Conservation (phyloP, 2,888 invertebrate genomes). For the Rotaria macrura region DNA sequence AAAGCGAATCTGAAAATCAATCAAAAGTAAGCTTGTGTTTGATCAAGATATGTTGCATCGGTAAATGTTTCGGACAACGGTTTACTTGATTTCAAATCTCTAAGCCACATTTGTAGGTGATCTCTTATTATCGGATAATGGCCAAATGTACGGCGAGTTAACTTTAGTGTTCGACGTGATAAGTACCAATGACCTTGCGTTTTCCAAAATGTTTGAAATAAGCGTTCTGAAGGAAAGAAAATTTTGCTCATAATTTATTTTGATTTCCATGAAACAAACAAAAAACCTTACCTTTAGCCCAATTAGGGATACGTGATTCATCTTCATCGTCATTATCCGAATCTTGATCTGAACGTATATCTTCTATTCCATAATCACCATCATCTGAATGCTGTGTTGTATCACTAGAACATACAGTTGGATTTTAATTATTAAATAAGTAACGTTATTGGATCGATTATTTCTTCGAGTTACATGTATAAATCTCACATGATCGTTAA, state of each 20-base stretch:
- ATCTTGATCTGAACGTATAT: neutral
- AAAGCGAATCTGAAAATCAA: neutral
- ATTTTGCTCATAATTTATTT: neutral
- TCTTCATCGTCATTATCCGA: neutral
- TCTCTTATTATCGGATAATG: neutral
- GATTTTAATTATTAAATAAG: too few species aligned
- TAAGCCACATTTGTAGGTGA: neutral
- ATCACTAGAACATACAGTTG: neutral
- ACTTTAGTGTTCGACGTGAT: neutral
- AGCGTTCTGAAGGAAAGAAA: neutral
- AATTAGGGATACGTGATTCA: neutral
- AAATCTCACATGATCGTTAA: too few species aligned
- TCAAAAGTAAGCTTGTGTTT: neutral
- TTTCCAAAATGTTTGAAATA: neutral
- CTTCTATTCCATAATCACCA: conserved; percentile 2
- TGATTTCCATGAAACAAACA: too few species aligned
- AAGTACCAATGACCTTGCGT: neutral
- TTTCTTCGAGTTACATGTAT: too few species aligned
- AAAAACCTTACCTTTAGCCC: too few species aligned
- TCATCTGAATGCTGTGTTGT: neutral
- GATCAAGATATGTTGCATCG: neutral
- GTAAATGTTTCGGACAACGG: neutral
- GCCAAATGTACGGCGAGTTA: neutral
- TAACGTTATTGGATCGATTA: too few species aligned
- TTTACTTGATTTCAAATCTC: neutral